Evolutionary conservation across 2,888 invertebrate genomes (phyloP).

Genomic region (Archips xylosteana): DNA sequence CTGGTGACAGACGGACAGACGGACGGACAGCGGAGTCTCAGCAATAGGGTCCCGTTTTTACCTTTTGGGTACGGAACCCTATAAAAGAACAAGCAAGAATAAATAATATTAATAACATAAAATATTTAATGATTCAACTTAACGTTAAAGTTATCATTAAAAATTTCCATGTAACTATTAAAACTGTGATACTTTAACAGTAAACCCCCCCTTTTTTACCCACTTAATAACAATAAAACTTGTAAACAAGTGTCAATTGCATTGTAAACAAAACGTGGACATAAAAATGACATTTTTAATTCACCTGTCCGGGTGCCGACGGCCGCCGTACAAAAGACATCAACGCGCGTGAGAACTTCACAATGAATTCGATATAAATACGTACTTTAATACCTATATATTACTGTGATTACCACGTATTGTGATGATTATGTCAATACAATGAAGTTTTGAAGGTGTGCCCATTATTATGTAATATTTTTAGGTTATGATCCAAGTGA

Average conservation of each 20-base stretch:
- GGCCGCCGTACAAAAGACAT: slow-evolving; percentile 63
- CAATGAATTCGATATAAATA: slow-evolving; percentile 3
- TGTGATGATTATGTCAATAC: not conserved
- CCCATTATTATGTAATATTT: not conserved
- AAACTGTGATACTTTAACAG: not conserved
- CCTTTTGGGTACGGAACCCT: no score
- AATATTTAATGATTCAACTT: no score
- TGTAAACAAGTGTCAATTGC: slow-evolving; percentile 2
- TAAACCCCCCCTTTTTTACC: not conserved
- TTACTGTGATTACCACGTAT: not conserved
- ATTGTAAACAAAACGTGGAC: slow-evolving; percentile 9
- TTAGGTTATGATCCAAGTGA: not conserved
- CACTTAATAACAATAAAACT: not conserved
- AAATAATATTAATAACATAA: no score
- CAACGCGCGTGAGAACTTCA: slow-evolving; percentile 57
- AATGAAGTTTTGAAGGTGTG: not conserved
- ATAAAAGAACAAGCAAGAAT: no score
- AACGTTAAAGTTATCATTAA: no score
- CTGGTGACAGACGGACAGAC: no score
- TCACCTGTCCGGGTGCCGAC: slow-evolving; percentile 26
- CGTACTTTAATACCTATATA: not conserved
- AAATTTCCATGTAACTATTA: not conserved
- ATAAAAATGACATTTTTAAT: slow-evolving; percentile 10
- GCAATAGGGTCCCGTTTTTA: no score
- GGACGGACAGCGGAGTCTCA: no score